Conservation (phyloP, 2,888 invertebrate genomes). For the Aphrophora alni region DNA sequence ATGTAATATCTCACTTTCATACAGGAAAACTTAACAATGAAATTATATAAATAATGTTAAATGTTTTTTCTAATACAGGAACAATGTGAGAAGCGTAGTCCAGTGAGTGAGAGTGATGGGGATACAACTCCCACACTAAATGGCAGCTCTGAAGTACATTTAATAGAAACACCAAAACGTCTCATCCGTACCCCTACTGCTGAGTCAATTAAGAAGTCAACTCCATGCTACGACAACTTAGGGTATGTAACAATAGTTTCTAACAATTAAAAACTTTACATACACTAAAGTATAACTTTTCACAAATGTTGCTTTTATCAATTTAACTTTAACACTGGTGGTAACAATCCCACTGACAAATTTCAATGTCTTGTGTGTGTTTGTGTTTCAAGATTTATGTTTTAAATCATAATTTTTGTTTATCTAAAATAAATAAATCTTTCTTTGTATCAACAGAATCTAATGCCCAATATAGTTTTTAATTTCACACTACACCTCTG, state of each 20-base stretch:
- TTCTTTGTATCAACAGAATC: no score
- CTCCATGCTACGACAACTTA: conserved; percentile 64
- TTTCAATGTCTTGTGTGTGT: no score
- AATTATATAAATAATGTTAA: not conserved
- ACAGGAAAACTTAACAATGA: not conserved
- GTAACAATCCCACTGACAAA: no score
- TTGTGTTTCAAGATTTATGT: no score
- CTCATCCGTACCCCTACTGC: conserved; percentile 29
- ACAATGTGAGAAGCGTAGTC: conserved; percentile 34
- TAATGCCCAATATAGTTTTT: no score
- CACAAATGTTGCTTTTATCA: no score
- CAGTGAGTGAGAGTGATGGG: conserved; percentile 24
- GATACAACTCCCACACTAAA: not conserved
- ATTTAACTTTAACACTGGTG: no score
- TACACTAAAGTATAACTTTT: no score
- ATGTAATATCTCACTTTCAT: not conserved
- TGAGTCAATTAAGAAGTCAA: conserved; percentile 43
- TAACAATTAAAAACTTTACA: conserved; percentile 11
- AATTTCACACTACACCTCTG: no score
- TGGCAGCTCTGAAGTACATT: not conserved
- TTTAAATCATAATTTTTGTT: no score
- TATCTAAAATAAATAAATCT: no score
- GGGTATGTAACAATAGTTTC: conserved; percentile 59
- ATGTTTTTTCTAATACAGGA: conserved; percentile 13
- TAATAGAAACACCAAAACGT: conserved; percentile 24